Evolutionary conservation across 2,797 vertebrate genomes (phyloP).

Genomic region (Sternotherus odoratus): DNA sequence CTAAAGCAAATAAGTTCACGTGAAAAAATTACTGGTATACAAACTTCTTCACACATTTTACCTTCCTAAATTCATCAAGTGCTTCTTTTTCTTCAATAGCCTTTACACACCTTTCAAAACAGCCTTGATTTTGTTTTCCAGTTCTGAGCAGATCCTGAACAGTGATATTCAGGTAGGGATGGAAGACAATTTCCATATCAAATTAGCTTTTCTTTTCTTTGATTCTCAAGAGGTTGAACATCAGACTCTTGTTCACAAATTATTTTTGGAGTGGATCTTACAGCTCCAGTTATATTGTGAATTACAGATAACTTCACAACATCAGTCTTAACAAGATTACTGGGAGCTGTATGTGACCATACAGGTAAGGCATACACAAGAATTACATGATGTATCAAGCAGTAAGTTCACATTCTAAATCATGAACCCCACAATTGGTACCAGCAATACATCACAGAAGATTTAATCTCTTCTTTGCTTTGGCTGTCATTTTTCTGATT

Average conservation of each 20-base stretch:
- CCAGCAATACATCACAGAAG: too few relatives aligned
- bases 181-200: neutral
- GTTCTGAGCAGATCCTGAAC: neutral
- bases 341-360: too few relatives aligned
- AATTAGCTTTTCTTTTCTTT: neutral
- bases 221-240: neutral
- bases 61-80: neutral
- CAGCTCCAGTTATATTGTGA: too few relatives aligned
- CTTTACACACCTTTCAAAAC: neutral
- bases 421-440: too few relatives aligned
- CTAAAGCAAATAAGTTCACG: neutral
- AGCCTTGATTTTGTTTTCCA: neutral
- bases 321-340: too few relatives aligned
- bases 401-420: too few relatives aligned
- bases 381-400: too few relatives aligned
- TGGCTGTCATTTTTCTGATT: neutral
- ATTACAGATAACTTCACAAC: too few relatives aligned
- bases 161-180: neutral
- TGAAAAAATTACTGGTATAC: neutral
- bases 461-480: too few relatives aligned
- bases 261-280: too few relatives aligned
- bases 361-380: too few relatives aligned
- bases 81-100: neutral
- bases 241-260: neutral
- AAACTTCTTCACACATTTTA: neutral